Evolutionary conservation across 53 echinoderm and acorn worm species (phyloP), one percentile per base, ranked within the genome.

Genomic region (Patiria pectinifera): DNA sequence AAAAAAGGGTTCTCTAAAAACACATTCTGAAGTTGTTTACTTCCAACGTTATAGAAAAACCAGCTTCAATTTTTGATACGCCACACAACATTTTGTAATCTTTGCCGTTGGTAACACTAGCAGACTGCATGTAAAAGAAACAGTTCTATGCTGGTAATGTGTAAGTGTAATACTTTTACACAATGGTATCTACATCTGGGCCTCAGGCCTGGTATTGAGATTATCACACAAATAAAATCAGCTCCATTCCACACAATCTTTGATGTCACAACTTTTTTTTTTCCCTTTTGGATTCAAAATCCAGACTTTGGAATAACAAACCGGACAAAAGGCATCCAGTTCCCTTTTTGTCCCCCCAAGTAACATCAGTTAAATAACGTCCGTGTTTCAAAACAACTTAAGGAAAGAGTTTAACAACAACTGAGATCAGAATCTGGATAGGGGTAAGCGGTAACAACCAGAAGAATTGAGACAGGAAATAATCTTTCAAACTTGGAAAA

Each of bases 251-350:
- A 23, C 24, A 23, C 24, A 74, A 74, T 23, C 24, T 74, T n/a
- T 74, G 74, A 74, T 24, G 24, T 74, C 53, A 53, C 53, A 53
- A 53, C 53, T 53, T 53, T 53, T 53, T 53, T 53, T 53, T 35
- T 35, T 77, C 13, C 82, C 82, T n/a, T 4, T n/a, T 49, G 82
- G 82, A 2, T 22, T 2, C 82, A 19, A 82, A 53, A 48, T 23
- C n/a, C 59, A 82, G 82, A 82, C 82, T 82, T 3, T 58, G 22
- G n/a, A 82, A 48, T 58, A 82, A 82, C 82, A 82, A 82, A 19
- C 53, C 82, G 11, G 58, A 23, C 23, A 82, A 48, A 22, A 48
- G 23, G 18, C 4, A 78, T 35, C 14, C 46, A 78, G 11, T 45
- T 11, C 19, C 9, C 46, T 4, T 45, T 78, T 78, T 47, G 43